Conservation (phyloP, 2,797 vertebrate genomes). For the Sphenodon punctatus region DNA sequence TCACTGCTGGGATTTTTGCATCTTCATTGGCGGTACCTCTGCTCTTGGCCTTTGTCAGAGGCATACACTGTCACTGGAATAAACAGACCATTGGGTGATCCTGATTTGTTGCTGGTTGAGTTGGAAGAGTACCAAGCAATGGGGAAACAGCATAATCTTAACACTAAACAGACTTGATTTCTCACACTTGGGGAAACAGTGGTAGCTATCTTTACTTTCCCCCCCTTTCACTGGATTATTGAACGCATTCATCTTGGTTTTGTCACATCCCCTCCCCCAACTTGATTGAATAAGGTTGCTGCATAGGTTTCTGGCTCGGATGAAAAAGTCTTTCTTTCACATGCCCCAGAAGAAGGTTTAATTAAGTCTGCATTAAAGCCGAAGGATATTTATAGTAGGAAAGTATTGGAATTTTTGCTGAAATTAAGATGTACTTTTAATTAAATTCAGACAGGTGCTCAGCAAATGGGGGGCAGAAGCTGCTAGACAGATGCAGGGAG, state of each 20-base stretch:
- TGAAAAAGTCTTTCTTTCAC: conserved; percentile 12
- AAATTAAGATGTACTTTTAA: conserved; percentile 47
- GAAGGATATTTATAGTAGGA: conserved; percentile 56
- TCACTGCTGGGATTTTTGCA: not conserved
- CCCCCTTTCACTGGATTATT: not conserved
- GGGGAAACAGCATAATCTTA: not conserved
- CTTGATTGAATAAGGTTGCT: not conserved
- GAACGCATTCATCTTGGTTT: not conserved
- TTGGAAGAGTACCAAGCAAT: not conserved
- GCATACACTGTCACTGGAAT: not conserved
- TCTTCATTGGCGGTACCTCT: not conserved
- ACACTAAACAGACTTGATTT: not conserved
- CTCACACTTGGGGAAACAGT: fast-evolving
- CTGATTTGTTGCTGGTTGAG: not conserved
- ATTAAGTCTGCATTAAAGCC: conserved; percentile 65
- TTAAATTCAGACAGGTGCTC: conserved; percentile 56
- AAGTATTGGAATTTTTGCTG: conserved; percentile 47
- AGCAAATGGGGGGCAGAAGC: conserved; percentile 24
- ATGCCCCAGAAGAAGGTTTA: conserved; percentile 17
- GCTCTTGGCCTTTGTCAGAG: not conserved
- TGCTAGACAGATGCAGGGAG: conserved; percentile 28
- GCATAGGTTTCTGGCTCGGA: not conserved
- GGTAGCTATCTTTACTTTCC: not conserved
- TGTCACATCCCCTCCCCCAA: not conserved
- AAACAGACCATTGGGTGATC: not conserved